phyloP scores from a whole-genome alignment of 2,113 vertebrate genomes.

The Thryonomys swinderianus region DNA sequence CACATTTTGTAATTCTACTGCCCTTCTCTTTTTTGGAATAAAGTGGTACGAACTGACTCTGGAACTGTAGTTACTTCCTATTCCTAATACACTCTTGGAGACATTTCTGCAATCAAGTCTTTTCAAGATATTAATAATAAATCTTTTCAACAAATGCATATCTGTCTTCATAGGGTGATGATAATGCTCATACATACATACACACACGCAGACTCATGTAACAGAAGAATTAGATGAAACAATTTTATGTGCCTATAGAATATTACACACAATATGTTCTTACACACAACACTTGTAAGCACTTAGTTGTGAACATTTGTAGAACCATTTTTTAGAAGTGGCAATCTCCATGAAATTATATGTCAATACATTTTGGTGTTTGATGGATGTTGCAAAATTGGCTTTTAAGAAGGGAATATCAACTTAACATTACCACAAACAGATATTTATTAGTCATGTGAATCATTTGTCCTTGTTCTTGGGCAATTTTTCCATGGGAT shows the following conservation, averaged over 20 bases:
- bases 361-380: neutral
- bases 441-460: neutral
- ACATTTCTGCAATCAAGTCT: neutral
- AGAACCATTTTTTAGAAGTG: neutral
- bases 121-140: neutral
- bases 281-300: neutral
- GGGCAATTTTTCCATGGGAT: neutral
- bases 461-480: neutral
- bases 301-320: neutral
- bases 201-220: neutral
- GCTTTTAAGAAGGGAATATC: neutral
- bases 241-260: neutral
- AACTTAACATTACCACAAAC: neutral
- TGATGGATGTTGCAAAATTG: neutral
- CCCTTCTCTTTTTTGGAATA: constrained; percentile 39
- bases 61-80: neutral
- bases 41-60: neutral
- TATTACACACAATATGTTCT: neutral
- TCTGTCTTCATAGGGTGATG: neutral
- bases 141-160: neutral
- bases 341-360: neutral
- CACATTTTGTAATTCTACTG: neutral
- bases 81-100: neutral
- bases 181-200: neutral
- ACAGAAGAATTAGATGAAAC: neutral